Conservation (phyloP, 2,113 vertebrate genomes). For the Podocnemis expansa region DNA sequence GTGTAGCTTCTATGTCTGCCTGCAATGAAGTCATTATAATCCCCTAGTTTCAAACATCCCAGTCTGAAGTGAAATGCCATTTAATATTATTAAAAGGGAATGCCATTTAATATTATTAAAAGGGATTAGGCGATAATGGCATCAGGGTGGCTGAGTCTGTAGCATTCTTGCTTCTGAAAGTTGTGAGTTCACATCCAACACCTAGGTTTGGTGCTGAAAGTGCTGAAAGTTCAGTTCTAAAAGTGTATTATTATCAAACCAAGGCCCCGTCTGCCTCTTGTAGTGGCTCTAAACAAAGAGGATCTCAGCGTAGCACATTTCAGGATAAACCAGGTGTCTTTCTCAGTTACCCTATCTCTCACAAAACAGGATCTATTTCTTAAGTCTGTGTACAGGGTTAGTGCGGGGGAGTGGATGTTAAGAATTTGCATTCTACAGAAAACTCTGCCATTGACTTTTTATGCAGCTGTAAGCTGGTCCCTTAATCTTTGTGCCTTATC, state of each 20-base stretch:
- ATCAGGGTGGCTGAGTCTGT: accelerated
- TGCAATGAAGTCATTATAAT: not conserved
- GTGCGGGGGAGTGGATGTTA: not conserved
- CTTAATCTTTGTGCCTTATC: not conserved
- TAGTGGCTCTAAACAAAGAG: not conserved
- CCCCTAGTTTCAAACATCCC: not conserved
- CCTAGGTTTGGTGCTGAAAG: not conserved
- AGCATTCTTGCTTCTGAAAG: not conserved
- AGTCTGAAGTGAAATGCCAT: slow-evolving; percentile 10
- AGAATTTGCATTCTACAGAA: not conserved
- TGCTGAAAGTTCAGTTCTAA: not conserved
- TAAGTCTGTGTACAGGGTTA: not conserved
- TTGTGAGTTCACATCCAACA: not conserved
- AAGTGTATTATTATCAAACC: not conserved
- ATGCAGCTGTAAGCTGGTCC: not conserved
- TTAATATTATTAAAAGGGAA: not conserved
- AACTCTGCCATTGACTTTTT: not conserved
- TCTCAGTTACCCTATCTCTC: not conserved
- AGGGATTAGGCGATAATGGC: not conserved
- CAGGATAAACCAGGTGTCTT: not conserved
- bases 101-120: not conserved
- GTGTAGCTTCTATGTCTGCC: not conserved
- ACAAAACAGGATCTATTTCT: not conserved
- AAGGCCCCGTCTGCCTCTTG: not conserved
- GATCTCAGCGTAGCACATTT: not conserved